These are phyloP conservation scores for Cyprinodon brontotheroides DNA, from an alignment of 2,113 vertebrate species.

Conservation along the genomic window DNA sequence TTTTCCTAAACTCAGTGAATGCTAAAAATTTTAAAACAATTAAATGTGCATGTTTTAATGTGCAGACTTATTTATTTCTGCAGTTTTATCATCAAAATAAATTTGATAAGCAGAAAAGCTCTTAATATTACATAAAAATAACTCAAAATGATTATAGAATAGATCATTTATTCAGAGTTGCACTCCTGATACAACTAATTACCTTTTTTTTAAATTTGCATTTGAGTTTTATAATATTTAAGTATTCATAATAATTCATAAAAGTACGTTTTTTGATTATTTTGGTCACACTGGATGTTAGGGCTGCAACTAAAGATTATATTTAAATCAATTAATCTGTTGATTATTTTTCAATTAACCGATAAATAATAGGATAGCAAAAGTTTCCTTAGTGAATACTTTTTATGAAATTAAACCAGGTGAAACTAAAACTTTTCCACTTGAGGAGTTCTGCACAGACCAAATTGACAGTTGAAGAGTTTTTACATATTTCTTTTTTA, in stretches of 20 bases:
- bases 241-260: not conserved
- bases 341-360: too few relatives aligned
- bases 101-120: not conserved
- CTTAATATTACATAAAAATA: not conserved
- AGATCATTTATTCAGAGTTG: not conserved
- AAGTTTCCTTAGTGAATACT: too few relatives aligned
- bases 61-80: too few relatives aligned
- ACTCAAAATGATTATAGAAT: not conserved
- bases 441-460: too few relatives aligned
- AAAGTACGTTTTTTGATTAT: not conserved
- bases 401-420: too few relatives aligned
- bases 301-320: too few relatives aligned
- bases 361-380: too few relatives aligned
- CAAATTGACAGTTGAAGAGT: too few relatives aligned
- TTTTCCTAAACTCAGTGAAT: not conserved
- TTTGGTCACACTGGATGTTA: too few relatives aligned
- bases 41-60: not conserved
- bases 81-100: not conserved
- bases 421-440: too few relatives aligned
- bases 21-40: not conserved
- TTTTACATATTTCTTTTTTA: too few relatives aligned
- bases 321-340: too few relatives aligned
- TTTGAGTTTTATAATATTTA: not conserved
- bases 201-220: not conserved
- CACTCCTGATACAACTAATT: not conserved